These are phyloP conservation scores for Muschampia plurimacula DNA, from an alignment of 2,888 invertebrate species.

Conservation along the genomic window DNA sequence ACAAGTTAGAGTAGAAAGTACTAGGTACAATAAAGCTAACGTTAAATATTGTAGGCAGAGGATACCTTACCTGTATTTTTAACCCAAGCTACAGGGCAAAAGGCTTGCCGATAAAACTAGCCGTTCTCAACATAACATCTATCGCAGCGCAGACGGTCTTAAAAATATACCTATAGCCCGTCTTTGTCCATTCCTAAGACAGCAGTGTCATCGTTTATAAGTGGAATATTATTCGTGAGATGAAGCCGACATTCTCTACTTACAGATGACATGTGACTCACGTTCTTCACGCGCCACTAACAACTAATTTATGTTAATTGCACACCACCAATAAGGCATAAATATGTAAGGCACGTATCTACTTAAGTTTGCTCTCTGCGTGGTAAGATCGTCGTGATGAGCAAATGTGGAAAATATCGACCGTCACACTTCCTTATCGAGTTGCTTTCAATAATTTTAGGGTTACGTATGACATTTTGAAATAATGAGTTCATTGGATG, in stretches of 20 bases:
- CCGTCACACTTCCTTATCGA: slow-evolving; percentile 46
- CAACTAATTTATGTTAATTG: slow-evolving; percentile 82
- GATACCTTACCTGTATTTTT: too few species aligned
- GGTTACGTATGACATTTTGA: slow-evolving; percentile 15
- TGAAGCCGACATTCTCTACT: slow-evolving; percentile 51
- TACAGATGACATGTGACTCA: slow-evolving; percentile 71
- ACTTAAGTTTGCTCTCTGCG: slow-evolving; percentile 61
- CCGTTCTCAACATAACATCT: not conserved
- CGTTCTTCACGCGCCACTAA: slow-evolving; percentile 81
- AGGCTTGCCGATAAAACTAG: not conserved
- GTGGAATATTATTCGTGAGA: slow-evolving; percentile 53
- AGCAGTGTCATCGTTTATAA: slow-evolving; percentile 49
- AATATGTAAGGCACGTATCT: slow-evolving; percentile 74
- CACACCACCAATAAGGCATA: slow-evolving; percentile 60
- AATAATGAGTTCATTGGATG: slow-evolving; percentile 15
- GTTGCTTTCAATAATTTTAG: slow-evolving; percentile 25
- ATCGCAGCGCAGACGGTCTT: not conserved
- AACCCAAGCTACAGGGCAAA: too few species aligned
- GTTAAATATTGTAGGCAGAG: too few species aligned
- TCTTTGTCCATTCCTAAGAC: slow-evolving; percentile 44
- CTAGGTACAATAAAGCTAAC: too few species aligned
- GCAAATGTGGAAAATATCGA: slow-evolving; percentile 50
- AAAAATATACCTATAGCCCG: not conserved
- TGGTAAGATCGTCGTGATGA: slow-evolving; percentile 49
- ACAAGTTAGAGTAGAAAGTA: too few species aligned